Evolutionary conservation across 2,113 vertebrate species (phyloP).

Genomic region (Hucho hucho): DNA sequence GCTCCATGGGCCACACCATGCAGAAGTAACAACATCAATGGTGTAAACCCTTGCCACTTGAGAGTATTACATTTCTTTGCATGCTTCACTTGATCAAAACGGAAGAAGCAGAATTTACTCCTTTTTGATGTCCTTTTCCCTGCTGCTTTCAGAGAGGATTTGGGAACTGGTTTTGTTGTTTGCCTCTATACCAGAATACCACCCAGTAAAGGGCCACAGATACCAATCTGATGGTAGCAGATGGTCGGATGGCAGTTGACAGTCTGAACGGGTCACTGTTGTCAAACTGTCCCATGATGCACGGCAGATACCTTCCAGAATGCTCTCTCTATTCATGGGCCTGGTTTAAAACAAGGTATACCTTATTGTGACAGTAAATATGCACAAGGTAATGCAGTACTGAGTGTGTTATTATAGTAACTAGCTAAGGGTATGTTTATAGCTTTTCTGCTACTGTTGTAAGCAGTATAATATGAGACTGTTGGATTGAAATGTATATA

Average conservation of each 20-base stretch:
- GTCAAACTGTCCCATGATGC: slow-evolving; percentile 58
- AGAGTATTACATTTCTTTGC: slow-evolving; percentile 91
- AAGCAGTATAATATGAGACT: neutral
- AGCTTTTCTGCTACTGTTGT: neutral
- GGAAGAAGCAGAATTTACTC: slow-evolving; percentile 87
- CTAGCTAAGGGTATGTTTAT: neutral
- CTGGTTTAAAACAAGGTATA: neutral
- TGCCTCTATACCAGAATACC: slow-evolving; percentile 53
- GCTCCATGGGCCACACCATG: slow-evolving; percentile 84
- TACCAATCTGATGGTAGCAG: slow-evolving; percentile 81
- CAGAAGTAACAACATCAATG: slow-evolving; percentile 91
- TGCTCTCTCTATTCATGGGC: neutral
- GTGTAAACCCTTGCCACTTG: slow-evolving; percentile 84
- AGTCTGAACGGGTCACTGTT: slow-evolving; percentile 77
- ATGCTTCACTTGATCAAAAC: slow-evolving; percentile 92
- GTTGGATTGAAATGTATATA: neutral
- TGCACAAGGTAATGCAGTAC: neutral
- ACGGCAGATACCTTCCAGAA: neutral
- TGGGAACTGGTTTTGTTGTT: slow-evolving; percentile 81
- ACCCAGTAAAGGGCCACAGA: slow-evolving; percentile 84
- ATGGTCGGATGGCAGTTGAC: slow-evolving; percentile 77
- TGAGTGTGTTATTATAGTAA: neutral
- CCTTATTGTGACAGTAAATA: neutral
- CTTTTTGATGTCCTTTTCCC: slow-evolving; percentile 88
- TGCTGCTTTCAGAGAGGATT: slow-evolving; percentile 82